Evolutionary conservation across 2,888 invertebrate species (phyloP), one percentile per base, ranked within the genome.

Genomic region (Elysia crispata): DNA sequence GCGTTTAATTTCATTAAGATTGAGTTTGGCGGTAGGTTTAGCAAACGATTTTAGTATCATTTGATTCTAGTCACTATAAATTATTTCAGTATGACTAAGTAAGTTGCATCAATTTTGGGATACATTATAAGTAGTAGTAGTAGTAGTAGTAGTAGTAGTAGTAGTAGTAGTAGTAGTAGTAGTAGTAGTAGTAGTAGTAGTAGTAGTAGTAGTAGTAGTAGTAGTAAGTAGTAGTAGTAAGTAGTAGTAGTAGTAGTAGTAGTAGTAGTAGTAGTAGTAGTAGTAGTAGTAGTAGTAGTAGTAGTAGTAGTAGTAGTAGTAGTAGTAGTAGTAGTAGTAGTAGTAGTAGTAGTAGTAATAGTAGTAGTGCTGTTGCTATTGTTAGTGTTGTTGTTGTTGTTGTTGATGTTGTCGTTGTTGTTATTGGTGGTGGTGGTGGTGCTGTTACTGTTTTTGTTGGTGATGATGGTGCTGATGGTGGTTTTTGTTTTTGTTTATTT

Each of bases 311-410:
- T 62, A 33, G 75, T 49, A 33, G 75, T 31, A 75, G 75, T 20
- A 60, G 75, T 75, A 75, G 62, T 62, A 62, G 62, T 60, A 62
- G 60, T 60, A 60, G 62, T 30, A 62, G 75, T 75, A 62, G 62
- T 62, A 54, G 75, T 60, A 60, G 75, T 62, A 60, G 75, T 75
- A 62, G 62, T 75, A 25, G 75, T 75, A 62, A 62, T 75, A 30
- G 31, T 60, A 20, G 60, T 75, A 62, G 31, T 31, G 60, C 30
- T 23, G 13, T n/a, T n/a, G n/a, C n/a, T n/a, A n/a, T n/a, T n/a
- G n/a, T n/a, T n/a, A n/a, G n/a, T n/a, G n/a, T n/a, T 50, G 50
- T 54, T 25, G 73, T 73, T 25, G 54, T 54, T 28, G 73, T 54
- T 28, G 54, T 13, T 20, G 73, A 13, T 15, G 54, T 54, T 25